Evolutionary conservation across 2,888 invertebrate genomes (phyloP).

Genomic region (Agriotes lineatus): DNA sequence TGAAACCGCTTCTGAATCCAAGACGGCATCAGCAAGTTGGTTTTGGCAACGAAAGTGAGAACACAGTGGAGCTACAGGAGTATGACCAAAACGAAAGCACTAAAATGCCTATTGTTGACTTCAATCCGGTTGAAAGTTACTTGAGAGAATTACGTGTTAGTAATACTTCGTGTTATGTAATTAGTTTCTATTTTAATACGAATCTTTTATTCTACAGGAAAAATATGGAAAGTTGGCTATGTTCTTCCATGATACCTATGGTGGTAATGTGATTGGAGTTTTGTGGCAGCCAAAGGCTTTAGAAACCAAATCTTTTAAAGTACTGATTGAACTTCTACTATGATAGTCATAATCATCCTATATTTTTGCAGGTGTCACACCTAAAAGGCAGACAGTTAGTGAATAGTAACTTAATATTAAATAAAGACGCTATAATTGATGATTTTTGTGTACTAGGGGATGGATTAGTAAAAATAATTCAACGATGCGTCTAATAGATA

Average conservation of each 20-base stretch:
- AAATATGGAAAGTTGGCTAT: slow-evolving; percentile 82
- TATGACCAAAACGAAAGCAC: slow-evolving; percentile 60
- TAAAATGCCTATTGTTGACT: slow-evolving; percentile 79
- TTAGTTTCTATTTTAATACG: slow-evolving; percentile 6
- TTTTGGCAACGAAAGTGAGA: slow-evolving; percentile 19
- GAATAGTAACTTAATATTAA: slow-evolving; percentile 70
- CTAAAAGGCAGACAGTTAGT: slow-evolving; percentile 71
- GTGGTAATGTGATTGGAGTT: slow-evolving; percentile 87
- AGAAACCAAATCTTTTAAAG: slow-evolving; percentile 79
- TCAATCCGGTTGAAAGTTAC: slow-evolving; percentile 80
- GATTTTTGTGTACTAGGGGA: slow-evolving; percentile 79
- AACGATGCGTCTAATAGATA: too few species aligned
- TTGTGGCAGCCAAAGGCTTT: slow-evolving; percentile 82
- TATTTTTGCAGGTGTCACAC: slow-evolving; percentile 68
- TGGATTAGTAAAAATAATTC: slow-evolving; percentile 74
- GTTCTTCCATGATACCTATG: slow-evolving; percentile 91
- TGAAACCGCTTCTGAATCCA: slow-evolving; percentile 68
- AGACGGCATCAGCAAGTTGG: slow-evolving; percentile 63
- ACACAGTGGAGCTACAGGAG: slow-evolving; percentile 54
- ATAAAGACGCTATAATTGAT: slow-evolving; percentile 77
- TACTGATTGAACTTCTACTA: too few species aligned
- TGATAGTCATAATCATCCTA: not conserved
- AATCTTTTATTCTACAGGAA: slow-evolving; percentile 67
- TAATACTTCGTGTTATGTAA: slow-evolving; percentile 16
- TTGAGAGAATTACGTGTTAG: slow-evolving; percentile 81